These are phyloP conservation scores for Pelodiscus sinensis DNA, from an alignment of 2,113 vertebrate species.

Conservation along the genomic window DNA sequence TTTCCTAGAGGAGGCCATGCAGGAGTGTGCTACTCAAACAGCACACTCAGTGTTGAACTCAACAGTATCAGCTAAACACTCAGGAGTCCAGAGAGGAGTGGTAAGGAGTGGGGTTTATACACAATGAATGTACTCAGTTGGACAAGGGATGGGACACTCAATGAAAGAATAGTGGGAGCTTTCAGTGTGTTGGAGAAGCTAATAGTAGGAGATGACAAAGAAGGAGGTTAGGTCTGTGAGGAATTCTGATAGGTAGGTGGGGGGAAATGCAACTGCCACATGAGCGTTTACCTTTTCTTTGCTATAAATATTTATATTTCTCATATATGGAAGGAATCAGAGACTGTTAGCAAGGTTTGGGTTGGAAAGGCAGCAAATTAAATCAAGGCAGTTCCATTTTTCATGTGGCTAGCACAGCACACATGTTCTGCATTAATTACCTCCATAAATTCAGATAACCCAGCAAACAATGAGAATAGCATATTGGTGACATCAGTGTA, in stretches of 20 bases:
- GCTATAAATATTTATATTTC: constrained; percentile 69
- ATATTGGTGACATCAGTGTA: constrained; percentile 79
- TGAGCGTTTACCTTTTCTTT: constrained; percentile 59
- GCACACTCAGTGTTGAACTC: neutral
- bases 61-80: neutral
- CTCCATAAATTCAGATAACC: constrained; percentile 83
- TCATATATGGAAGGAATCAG: constrained; percentile 60
- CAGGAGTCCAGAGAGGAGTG: neutral
- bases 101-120: neutral
- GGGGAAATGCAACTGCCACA: constrained; percentile 15
- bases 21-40: neutral
- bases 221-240: neutral
- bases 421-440: constrained; percentile 84
- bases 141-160: neutral
- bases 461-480: constrained; percentile 82
- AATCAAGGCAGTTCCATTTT: constrained; percentile 75
- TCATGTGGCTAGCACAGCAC: constrained; percentile 74
- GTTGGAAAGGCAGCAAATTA: constrained; percentile 76
- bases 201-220: constrained; percentile 16
- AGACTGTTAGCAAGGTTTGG: constrained; percentile 66
- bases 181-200: neutral
- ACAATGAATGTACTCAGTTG: neutral
- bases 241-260: neutral
- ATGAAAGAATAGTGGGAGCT: neutral
- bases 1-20: neutral